Evolutionary conservation across 2,113 vertebrate genomes (phyloP), one percentile per base, ranked within the genome.

Genomic region (Pachyramphus minor): DNA sequence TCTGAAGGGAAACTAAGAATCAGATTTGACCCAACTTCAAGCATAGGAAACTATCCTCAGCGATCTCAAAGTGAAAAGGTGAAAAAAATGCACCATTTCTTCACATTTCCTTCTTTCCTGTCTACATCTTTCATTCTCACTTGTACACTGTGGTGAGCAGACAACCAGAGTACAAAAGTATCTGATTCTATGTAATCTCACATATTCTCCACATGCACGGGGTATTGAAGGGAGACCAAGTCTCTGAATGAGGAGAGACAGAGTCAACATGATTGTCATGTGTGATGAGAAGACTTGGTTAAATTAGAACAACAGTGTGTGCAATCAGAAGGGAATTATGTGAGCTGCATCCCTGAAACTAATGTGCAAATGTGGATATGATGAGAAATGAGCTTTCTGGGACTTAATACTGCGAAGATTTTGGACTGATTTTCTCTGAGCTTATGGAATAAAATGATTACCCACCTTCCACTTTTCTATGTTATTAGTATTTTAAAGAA

Each of bases 221-320:
- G 45, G n/a, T 62, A 77, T 3, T 83, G 75, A 87, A 93, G 84
- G 82, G 41, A 94, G 31, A 86, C 12, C 31, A 77, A 39, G 31
- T 21, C 59, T 84, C 78, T 85, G 90, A 93, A 76, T 80, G 68
- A 81, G 60, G 50, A 84, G 31, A 84, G 69, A 15, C 35, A 73
- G 31, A 95, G 69, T 69, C 84, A 58, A 75, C 55, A 71, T 44
- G 86, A 90, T 72, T 78, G 68, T 74, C 50, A 60, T 30, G 33
- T 31, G 45, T 92, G 73, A 84, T 44, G n/a, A 85, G 64, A 76
- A 90, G 56, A 18, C 73, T 96, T 96, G 11, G 49, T 84, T 95
- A 63, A 83, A 60, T 74, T 41, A 63, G 63, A 42, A 67, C 23
- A 71, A 28, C 44, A 27, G 33, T 11, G 37, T 42, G 35, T 73